Percentiles rank a stretch among this genome's conserved stretches.
Conservation (phyloP, 2,797 vertebrate genomes). For the Phaenicophaeus curvirostris region DNA sequence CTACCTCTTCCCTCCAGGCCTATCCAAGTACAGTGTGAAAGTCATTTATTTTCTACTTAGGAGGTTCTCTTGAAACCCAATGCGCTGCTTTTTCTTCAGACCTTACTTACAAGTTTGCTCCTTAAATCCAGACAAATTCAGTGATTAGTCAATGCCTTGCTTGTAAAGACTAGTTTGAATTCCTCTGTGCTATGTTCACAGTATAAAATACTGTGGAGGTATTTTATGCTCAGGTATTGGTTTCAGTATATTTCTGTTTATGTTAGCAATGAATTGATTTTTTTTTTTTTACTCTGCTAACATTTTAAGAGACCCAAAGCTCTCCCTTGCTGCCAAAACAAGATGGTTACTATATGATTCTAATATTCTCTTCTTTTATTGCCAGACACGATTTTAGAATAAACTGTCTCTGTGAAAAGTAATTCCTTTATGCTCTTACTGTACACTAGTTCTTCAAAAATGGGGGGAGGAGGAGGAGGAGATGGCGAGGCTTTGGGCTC, state of each 20-base stretch:
- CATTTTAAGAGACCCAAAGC: conserved; percentile 12
- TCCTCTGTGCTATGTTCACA: neutral
- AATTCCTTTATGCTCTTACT: neutral
- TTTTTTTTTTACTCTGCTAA: neutral
- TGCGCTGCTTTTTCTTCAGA: neutral
- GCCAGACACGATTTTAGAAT: conserved; percentile 39
- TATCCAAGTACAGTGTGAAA: neutral
- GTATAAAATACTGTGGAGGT: neutral
- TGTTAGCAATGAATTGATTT: conserved; percentile 11
- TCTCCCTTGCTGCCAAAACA: conserved; percentile 6
- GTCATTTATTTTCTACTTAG: neutral
- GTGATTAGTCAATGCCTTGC: neutral
- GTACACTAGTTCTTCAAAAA: neutral
- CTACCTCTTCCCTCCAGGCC: neutral
- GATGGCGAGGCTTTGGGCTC: neutral
- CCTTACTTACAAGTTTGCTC: neutral
- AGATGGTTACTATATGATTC: conserved; percentile 16
- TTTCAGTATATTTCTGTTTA: conserved; percentile 16
- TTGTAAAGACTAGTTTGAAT: neutral
- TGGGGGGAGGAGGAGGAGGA: neutral
- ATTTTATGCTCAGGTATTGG: neutral
- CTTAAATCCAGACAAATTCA: neutral
- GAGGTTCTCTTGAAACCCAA: neutral
- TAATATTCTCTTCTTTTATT: conserved; percentile 26
- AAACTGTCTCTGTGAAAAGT: neutral